These are phyloP conservation scores for Oxycera nigricornis DNA, from an alignment of 2,888 invertebrate species.

Conservation along the genomic window DNA sequence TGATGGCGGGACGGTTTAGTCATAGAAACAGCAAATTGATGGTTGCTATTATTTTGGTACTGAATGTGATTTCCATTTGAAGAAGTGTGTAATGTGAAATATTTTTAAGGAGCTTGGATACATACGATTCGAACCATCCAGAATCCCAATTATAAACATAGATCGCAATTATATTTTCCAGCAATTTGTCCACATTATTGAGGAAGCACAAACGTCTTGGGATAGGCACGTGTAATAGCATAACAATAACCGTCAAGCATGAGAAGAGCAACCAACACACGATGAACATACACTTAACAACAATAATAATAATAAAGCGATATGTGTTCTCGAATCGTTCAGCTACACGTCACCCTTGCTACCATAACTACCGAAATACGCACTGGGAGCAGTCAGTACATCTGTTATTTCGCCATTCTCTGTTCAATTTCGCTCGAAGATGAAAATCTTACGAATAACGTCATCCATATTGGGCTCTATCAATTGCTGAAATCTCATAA, in stretches of 20 bases:
- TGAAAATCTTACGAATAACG: not conserved
- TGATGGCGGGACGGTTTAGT: no score
- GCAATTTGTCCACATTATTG: not conserved
- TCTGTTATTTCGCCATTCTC: not conserved
- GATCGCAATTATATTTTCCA: no score
- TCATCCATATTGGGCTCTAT: not conserved
- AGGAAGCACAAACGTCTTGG: not conserved
- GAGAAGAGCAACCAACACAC: not conserved
- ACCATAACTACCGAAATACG: not conserved
- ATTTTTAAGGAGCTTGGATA: no score
- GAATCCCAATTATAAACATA: no score
- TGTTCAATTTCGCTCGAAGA: not conserved
- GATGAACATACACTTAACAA: not conserved
- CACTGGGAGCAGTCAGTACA: not conserved
- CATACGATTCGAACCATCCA: no score
- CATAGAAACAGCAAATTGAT: no score
- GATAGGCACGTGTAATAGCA: not conserved
- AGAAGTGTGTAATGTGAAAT: no score
- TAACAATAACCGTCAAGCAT: not conserved
- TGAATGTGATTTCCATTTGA: no score
- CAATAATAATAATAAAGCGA: not conserved
- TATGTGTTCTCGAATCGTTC: not conserved
- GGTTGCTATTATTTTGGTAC: no score
- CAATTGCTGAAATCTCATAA: not conserved
- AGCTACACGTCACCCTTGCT: not conserved